A percentile compares a stretch with the other conserved stretches of the same genome.
phyloP scores from a whole-genome alignment of 2,888 invertebrate genomes.

The Trachelus stipa region DNA sequence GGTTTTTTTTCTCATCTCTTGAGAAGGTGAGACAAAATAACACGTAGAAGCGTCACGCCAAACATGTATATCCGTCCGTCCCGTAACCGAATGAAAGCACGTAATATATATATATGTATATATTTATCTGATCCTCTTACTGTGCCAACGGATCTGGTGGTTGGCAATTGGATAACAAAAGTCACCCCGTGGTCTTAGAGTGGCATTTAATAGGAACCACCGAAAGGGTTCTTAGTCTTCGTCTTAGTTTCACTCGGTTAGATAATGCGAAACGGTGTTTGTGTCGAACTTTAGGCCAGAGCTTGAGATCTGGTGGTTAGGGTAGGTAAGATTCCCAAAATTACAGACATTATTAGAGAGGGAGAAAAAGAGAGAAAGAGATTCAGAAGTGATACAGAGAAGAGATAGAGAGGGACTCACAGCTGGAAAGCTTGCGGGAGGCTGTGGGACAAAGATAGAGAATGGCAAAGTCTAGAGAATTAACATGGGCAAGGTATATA shows the following conservation, averaged over 20 bases:
- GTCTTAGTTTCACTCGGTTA: conserved; percentile 37
- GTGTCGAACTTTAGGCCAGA: conserved; percentile 29
- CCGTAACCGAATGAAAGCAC: background rate
- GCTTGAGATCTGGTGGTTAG: conserved; percentile 5
- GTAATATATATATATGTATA: background rate
- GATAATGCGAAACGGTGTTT: conserved; percentile 50
- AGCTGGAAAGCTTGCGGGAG: background rate
- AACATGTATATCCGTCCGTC: background rate
- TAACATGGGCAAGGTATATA: background rate
- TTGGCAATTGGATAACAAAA: background rate
- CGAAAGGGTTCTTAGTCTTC: conserved; percentile 14
- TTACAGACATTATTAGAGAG: conserved; percentile 38
- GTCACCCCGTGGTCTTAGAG: background rate
- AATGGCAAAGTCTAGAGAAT: background rate
- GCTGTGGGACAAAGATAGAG: background rate
- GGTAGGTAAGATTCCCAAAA: conserved; percentile 43
- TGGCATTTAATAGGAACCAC: conserved; percentile 14
- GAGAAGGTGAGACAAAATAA: background rate
- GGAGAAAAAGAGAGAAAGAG: background rate
- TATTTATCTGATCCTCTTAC: background rate
- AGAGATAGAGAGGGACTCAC: background rate
- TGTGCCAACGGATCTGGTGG: background rate
- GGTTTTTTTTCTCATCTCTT: background rate
- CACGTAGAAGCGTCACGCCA: background rate
- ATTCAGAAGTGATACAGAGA: background rate